A percentile compares a stretch with the other conserved stretches of the same genome.
Conservation (phyloP, 64 coral and sea anemone genomes). For the Montipora capricornis region DNA sequence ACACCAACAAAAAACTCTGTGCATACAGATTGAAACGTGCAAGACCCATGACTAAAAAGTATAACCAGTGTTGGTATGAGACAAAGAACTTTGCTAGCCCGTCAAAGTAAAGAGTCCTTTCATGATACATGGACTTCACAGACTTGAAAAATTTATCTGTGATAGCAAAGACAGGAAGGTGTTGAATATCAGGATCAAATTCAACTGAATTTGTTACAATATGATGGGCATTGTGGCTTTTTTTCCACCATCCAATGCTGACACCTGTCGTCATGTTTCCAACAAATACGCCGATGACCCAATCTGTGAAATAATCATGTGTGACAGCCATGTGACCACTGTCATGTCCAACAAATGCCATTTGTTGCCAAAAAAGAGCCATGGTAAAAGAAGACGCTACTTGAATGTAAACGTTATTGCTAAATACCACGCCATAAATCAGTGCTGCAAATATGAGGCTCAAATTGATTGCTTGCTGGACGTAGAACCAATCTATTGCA, state of each 20-base stretch:
- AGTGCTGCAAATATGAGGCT: conserved; percentile 54
- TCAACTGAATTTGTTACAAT: conserved; percentile 99
- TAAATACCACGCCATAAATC: conserved; percentile 86
- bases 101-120: conserved; percentile 83
- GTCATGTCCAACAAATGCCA: conserved; percentile 97
- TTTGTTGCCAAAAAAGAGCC: conserved; percentile 96
- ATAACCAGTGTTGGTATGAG: conserved; percentile 85
- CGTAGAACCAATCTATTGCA: conserved; percentile 87
- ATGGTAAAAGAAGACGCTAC: conserved; percentile 69
- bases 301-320: conserved; percentile 77
- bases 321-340: conserved; percentile 89
- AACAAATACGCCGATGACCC: conserved; percentile 81
- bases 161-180: conserved; percentile 93
- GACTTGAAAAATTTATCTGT: conserved; percentile 99
- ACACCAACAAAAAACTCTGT: conserved; percentile 86
- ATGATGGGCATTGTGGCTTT: conserved; percentile 97
- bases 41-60: conserved; percentile 93
- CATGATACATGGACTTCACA: conserved; percentile 89
- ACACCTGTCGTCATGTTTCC: conserved; percentile 93
- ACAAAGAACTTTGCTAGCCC: conserved; percentile 89
- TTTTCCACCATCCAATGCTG: conserved; percentile 99
- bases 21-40: conserved; percentile 95
- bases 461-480: conserved; percentile 41
- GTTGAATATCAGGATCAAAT: conserved; percentile 97
- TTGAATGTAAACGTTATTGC: conserved; percentile 67